Percentiles rank a stretch among this genome's conserved stretches.
Evolutionary conservation across 2,113 vertebrate species (phyloP).

Genomic region (Bujurquina vittata): DNA sequence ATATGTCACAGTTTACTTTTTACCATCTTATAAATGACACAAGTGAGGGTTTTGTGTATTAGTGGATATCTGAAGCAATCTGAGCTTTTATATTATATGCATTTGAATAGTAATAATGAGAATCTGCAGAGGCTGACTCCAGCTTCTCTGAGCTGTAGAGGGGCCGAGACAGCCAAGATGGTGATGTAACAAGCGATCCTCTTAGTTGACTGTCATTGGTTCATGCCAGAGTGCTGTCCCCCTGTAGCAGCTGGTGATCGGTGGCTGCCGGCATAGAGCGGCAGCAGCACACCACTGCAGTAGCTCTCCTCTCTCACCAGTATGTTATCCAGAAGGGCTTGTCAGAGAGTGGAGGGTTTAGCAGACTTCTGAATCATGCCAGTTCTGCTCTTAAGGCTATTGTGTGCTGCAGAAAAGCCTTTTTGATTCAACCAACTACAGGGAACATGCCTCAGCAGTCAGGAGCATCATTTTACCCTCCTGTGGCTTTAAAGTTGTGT

Average conservation of each 20-base stretch:
- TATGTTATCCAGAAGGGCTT: slow-evolving; percentile 3
- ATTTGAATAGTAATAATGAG: background rate
- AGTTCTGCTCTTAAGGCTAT: slow-evolving; percentile 30
- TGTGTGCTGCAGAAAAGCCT: slow-evolving; percentile 37
- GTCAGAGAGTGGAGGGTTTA: slow-evolving; percentile 32
- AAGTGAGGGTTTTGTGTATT: background rate
- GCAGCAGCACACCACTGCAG: background rate
- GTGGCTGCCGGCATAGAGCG: background rate
- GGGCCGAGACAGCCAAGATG: slow-evolving; percentile 5
- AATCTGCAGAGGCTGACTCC: background rate
- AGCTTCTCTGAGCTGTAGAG: slow-evolving; percentile 1
- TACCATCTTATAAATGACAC: background rate
- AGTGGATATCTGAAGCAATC: background rate
- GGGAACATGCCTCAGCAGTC: slow-evolving; percentile 34
- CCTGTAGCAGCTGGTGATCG: background rate
- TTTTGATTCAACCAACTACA: slow-evolving; percentile 27
- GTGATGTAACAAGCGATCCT: slow-evolving; percentile 57
- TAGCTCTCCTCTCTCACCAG: background rate
- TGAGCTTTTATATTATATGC: background rate
- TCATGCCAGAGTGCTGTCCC: slow-evolving; percentile 13
- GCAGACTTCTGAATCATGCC: slow-evolving; percentile 19
- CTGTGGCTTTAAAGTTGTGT: slow-evolving; percentile 18
- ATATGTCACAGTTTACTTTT: background rate
- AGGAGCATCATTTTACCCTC: slow-evolving; percentile 18
- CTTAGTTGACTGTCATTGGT: slow-evolving; percentile 46